A percentile compares a stretch with the other conserved stretches of the same genome.
Evolutionary conservation across 2,888 invertebrate species (phyloP).

Genomic region (Drosophila sordidapex): DNA sequence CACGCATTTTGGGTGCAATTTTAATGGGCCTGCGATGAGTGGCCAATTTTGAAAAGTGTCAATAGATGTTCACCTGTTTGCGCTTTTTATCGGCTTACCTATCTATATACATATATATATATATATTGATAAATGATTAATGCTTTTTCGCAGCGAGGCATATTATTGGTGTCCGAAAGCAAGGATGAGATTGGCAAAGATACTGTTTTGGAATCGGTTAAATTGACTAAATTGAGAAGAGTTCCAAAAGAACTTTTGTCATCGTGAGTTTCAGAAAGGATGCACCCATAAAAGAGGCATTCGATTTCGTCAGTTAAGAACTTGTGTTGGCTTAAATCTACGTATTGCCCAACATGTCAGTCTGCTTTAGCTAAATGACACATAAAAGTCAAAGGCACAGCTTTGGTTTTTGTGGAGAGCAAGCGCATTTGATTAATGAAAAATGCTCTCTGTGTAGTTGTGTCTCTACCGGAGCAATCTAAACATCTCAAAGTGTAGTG

Average conservation of each 20-base stretch:
- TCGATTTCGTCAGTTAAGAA: not conserved
- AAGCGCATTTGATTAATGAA: slow-evolving; percentile 61
- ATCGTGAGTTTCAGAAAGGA: not conserved
- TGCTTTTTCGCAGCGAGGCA: not conserved
- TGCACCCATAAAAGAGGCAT: not conserved
- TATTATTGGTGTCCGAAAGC: not conserved
- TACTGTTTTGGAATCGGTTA: not conserved
- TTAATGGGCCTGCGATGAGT: not conserved
- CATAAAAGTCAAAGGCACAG: slow-evolving; percentile 52
- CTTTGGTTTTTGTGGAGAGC: slow-evolving; percentile 17
- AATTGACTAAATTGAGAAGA: not conserved
- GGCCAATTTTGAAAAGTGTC: not conserved
- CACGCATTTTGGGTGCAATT: not conserved
- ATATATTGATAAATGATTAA: not conserved
- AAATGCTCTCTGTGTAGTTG: slow-evolving; percentile 10
- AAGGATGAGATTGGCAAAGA: not conserved
- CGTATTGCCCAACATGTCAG: slow-evolving; percentile 13
- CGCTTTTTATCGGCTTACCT: not conserved
- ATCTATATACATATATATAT: not conserved
- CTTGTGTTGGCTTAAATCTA: not conserved
- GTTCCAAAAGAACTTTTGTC: not conserved
- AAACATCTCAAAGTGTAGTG: slow-evolving; percentile 7
- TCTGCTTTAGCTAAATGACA: slow-evolving; percentile 22
- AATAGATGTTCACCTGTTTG: not conserved
- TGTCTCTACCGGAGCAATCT: slow-evolving; percentile 2